phyloP scores from a whole-genome alignment of 2,113 vertebrate species.

The Asarcornis scutulata region DNA sequence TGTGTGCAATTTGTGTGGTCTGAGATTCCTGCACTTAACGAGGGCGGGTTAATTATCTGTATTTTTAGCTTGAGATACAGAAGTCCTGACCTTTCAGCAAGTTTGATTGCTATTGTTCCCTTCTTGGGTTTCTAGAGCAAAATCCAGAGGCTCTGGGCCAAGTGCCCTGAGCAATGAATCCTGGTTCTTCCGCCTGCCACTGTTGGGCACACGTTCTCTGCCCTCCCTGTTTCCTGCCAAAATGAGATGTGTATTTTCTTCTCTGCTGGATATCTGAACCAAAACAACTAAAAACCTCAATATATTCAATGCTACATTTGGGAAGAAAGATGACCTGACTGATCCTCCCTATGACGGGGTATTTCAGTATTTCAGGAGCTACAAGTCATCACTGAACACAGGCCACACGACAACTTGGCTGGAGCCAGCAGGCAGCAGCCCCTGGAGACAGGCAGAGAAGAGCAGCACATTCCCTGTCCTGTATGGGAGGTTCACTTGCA shows the following conservation, averaged over 20 bases:
- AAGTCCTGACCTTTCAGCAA: background rate
- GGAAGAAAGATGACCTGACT: background rate
- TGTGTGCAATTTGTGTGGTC: background rate
- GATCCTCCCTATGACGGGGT: background rate
- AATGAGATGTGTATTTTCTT: background rate
- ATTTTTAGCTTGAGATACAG: background rate
- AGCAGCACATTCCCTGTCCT: background rate
- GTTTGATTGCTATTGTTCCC: background rate
- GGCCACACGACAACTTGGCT: rapidly evolving
- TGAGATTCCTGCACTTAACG: rapidly evolving
- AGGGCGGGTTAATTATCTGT: background rate
- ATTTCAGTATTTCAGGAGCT: background rate
- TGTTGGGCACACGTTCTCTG: background rate
- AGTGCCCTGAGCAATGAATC: background rate
- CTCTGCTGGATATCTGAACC: background rate
- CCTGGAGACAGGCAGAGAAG: background rate
- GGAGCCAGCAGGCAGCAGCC: background rate
- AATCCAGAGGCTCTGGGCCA: background rate
- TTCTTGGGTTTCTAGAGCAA: background rate
- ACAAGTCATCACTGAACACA: background rate
- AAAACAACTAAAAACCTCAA: background rate
- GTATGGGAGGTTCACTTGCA: background rate
- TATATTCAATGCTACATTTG: background rate
- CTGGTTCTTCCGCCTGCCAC: background rate
- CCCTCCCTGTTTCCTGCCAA: background rate